A percentile compares a stretch with the other conserved stretches of the same genome.
These are phyloP conservation scores for Tychaedon coryphoeus DNA, from an alignment of 2,113 vertebrate species.

Conservation along the genomic window DNA sequence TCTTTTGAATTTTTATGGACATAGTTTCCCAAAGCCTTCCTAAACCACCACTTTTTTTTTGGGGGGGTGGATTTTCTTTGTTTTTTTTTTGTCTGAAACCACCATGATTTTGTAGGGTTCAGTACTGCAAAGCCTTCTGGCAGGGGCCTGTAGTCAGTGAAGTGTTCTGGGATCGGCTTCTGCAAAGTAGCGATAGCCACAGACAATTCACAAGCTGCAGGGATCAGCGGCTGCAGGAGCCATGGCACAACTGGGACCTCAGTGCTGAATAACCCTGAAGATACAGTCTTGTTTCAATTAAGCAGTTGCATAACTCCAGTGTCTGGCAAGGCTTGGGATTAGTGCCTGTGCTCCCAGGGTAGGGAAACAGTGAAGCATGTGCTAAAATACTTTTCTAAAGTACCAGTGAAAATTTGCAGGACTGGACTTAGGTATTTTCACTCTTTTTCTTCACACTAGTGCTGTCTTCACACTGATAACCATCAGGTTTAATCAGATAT, in stretches of 20 bases:
- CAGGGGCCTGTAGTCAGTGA: neutral
- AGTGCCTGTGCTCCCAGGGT: neutral
- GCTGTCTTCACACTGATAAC: neutral
- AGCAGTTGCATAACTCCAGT: neutral
- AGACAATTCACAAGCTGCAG: neutral
- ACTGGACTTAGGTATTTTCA: neutral
- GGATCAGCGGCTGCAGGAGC: neutral
- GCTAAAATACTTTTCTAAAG: neutral
- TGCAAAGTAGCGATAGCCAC: fast-evolving
- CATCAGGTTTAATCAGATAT: neutral
- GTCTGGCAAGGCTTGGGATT: neutral
- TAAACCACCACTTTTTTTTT: neutral
- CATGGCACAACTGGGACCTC: neutral
- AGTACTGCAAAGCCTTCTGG: neutral
- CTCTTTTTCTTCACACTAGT: neutral
- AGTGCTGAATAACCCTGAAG: neutral
- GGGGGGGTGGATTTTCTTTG: neutral
- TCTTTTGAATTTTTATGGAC: neutral
- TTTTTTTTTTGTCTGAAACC: neutral
- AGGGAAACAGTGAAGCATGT: neutral
- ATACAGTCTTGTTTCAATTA: neutral
- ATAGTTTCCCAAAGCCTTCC: neutral
- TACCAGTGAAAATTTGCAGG: neutral
- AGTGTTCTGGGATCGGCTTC: neutral
- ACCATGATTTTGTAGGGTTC: neutral